These are phyloP conservation scores for Percopsis omiscomaycus DNA, from an alignment of 2,797 vertebrate genomes.

Conservation along the genomic window DNA sequence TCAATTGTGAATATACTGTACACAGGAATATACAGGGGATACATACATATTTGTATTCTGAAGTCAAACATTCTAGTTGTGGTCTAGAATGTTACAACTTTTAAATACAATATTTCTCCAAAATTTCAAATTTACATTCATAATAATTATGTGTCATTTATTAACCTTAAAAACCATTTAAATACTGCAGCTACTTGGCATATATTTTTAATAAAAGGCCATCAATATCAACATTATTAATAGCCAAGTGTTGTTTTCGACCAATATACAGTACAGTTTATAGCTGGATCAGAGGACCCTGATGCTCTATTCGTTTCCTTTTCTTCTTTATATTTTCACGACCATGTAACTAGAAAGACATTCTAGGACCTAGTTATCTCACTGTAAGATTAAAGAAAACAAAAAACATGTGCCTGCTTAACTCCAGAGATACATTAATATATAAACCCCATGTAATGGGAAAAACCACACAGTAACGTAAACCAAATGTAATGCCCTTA, in stretches of 20 bases:
- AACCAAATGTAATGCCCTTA: conserved; percentile 24
- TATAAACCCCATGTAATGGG: conserved; percentile 13
- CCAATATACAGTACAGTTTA: neutral
- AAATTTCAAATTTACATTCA: conserved; percentile 42
- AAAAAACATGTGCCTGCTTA: no score
- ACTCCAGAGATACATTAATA: no score
- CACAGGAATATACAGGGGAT: conserved; percentile 37
- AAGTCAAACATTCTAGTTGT: conserved; percentile 46
- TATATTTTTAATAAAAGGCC: conserved; percentile 34
- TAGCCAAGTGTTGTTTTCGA: conserved; percentile 1
- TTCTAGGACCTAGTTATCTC: neutral
- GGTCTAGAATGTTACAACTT: conserved; percentile 49
- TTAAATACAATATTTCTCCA: conserved; percentile 38
- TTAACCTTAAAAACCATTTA: conserved; percentile 49
- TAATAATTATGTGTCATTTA: conserved; percentile 28
- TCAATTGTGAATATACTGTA: conserved; percentile 24
- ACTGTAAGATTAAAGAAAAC: no score
- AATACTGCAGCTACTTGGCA: conserved; percentile 43
- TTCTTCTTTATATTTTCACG: neutral
- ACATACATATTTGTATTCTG: conserved; percentile 38
- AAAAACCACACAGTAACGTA: conserved; percentile 19
- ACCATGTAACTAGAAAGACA: neutral
- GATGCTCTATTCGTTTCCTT: neutral
- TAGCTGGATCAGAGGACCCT: conserved; percentile 4
- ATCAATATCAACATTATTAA: conserved; percentile 28